These are phyloP conservation scores for Sympetrum striolatum DNA, from an alignment of 2,888 invertebrate genomes.

Conservation along the genomic window DNA sequence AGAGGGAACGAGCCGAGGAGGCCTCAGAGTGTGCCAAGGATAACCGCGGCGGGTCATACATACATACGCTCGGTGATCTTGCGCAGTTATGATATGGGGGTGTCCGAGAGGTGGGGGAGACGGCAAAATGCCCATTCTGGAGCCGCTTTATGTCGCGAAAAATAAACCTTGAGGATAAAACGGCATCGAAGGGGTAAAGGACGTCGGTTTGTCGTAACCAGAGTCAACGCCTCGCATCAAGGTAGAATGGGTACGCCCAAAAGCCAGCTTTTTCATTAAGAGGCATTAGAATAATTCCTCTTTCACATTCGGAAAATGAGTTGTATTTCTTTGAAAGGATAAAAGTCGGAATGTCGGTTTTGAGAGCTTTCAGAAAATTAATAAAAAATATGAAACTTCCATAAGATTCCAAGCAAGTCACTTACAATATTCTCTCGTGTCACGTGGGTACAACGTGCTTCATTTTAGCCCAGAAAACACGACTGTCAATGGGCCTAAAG, in stretches of 20 bases:
- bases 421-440: no score
- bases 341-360: no score
- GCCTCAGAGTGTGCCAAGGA: conserved; percentile 29
- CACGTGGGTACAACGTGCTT: no score
- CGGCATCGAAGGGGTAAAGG: not conserved
- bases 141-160: not conserved
- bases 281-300: not conserved
- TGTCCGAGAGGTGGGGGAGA: not conserved
- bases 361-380: no score
- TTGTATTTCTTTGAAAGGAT: no score
- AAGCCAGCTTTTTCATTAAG: not conserved
- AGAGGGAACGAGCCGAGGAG: not conserved
- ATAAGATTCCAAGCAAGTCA: no score
- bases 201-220: not conserved
- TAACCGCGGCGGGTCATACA: conserved; percentile 35
- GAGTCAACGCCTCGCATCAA: not conserved
- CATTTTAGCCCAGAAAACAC: no score
- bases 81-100: not conserved
- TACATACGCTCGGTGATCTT: not conserved
- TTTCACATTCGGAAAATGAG: no score
- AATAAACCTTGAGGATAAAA: not conserved
- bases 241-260: not conserved
- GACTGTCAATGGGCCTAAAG: no score
- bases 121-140: not conserved
- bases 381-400: no score